phyloP scores from a whole-genome alignment of 2,113 vertebrate species.

The Scartelaos histophorus region DNA sequence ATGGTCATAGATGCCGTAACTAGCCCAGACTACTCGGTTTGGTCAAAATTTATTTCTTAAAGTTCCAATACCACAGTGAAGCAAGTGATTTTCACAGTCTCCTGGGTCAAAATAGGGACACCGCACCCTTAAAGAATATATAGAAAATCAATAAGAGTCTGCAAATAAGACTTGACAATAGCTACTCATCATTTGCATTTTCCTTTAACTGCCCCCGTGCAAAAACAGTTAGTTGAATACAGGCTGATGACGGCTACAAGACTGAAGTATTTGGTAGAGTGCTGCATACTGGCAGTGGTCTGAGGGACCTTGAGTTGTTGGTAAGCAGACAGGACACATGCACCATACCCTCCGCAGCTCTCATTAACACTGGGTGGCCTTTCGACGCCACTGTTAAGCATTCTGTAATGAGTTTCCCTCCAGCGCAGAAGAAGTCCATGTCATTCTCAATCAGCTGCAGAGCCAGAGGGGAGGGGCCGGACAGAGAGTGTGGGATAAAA shows the following conservation, averaged over 20 bases:
- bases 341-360: slow-evolving; percentile 48
- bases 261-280: background rate
- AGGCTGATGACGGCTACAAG: background rate
- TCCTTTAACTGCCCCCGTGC: background rate
- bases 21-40: too few species aligned
- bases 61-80: too few species aligned
- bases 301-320: slow-evolving; percentile 21
- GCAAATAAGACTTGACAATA: background rate
- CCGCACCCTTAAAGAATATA: too few species aligned
- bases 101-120: too few species aligned
- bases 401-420: slow-evolving; percentile 73
- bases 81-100: too few species aligned
- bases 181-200: background rate
- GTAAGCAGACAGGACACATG: slow-evolving; percentile 54
- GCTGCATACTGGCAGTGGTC: background rate
- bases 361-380: slow-evolving; percentile 70
- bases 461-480: slow-evolving; percentile 47
- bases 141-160: background rate
- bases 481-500: slow-evolving; percentile 29
- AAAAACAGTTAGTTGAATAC: slow-evolving; percentile 1
- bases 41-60: too few species aligned
- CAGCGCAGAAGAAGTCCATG: slow-evolving; percentile 66
- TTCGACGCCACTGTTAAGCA: slow-evolving; percentile 70
- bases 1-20: too few species aligned
- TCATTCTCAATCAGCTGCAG: slow-evolving; percentile 67